Base-by-base conservation (phyloP, 2,113 vertebrate species). In the Siniperca chuatsi region DNA sequence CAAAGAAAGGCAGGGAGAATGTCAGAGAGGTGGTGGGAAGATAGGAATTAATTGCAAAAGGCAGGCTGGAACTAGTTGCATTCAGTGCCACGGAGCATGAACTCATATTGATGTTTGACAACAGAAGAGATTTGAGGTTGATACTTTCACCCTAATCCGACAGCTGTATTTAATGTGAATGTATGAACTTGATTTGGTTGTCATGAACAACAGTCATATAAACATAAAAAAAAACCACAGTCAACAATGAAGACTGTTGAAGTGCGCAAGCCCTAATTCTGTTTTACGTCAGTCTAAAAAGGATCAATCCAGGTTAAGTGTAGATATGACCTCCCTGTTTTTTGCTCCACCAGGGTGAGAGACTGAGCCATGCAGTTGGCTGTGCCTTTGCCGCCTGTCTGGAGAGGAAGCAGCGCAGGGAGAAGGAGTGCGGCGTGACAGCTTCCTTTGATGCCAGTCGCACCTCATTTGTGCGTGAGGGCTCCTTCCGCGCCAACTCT, bases 321-420 rank as follows among this genome's bases (percentile, higher is more conserved):
- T 18, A 13, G 20, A 66, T 33, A 1, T 16, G 20, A 16, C 37
- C 7, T 55, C 3, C 20, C n/a, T 54, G 55, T 65, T 25, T 52
- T 81, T 3, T 68, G 29, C 25, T 50, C 66, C 74, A 62, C 1
- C 90, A 98, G 97, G 97, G 97, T 0, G 97, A 98, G 92, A 92
- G 97, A 13, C 94, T 98, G 94, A 98, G 97, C 92, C 97, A 98
- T 4, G 97, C 97, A 0, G 97, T 98, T 2, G 97, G 97, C 83
- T 98, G 97, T 20, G 97, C 97, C 18, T 98, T 98, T 2, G 97
- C 97, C 0, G 97, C 97, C 70, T 98, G 97, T 84, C 95, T 98
- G 91, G 97, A 98, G 90, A 95, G 97, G 66, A 98, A 98, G 78
- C 97, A 98, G 94, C 95, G 96, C 6, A 80, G 97, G 29, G 97